Conservation (phyloP, 2,113 vertebrate species). For the Muscicapa adusta region DNA sequence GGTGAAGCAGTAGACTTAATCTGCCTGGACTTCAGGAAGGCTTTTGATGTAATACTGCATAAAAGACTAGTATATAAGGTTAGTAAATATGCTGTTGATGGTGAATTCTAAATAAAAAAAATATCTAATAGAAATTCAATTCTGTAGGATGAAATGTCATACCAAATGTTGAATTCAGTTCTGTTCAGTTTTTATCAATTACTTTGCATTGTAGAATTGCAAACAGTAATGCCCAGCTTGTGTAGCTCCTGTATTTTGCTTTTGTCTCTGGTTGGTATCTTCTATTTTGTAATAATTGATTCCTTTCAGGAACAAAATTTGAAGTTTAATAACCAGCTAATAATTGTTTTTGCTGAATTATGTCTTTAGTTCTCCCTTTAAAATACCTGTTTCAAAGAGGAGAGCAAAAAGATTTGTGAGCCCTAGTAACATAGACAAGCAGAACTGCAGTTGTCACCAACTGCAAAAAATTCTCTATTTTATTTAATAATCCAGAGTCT, state of each 20-base stretch:
- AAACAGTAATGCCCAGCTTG: constrained; percentile 37
- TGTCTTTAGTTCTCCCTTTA: neutral
- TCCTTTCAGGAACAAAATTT: constrained; percentile 7
- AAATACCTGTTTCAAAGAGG: neutral
- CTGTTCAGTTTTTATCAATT: constrained; percentile 38
- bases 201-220: constrained; percentile 24
- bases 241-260: constrained; percentile 6
- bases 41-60: constrained; percentile 71
- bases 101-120: constrained; percentile 59
- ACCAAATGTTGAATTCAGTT: constrained; percentile 55
- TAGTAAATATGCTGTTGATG: constrained; percentile 67
- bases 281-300: neutral
- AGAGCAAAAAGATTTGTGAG: neutral
- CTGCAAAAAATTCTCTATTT: neutral
- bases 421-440: neutral
- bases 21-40: constrained; percentile 71
- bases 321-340: neutral
- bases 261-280: constrained; percentile 17
- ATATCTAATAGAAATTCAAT: constrained; percentile 30
- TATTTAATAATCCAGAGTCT: neutral
- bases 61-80: constrained; percentile 71
- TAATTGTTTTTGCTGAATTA: neutral
- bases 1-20: constrained; percentile 71
- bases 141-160: constrained; percentile 58
- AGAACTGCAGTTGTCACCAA: neutral